Evolutionary conservation across 2,888 invertebrate species (phyloP), one percentile per base, ranked within the genome.

Genomic region (Itoplectis maculator): DNA sequence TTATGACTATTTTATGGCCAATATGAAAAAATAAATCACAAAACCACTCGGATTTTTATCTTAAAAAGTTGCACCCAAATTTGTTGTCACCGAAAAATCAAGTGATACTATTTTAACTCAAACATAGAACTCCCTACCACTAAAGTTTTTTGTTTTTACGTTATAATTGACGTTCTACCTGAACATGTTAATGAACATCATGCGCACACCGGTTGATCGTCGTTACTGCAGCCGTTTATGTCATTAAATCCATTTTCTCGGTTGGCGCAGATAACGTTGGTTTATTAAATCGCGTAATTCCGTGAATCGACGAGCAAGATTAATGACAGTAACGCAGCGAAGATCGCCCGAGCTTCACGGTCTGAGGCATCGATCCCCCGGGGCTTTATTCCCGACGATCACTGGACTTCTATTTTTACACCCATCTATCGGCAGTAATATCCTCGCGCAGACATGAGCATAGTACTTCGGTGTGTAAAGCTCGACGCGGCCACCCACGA

Each of bases 401-500:
- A 78, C 56, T 49, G 73, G 45, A 74, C 29, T 45, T 79, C 75
- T 82, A 82, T 84, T 79, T 82, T 77, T 68, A 80, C 56, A 74
- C 23, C 74, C 49, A 70, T 80, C 73, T 42, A 74, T 82, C 70
- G 69, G 49, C 45, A 66, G 45, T 76, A 66, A 76, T 76, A 72
- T 68, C 65, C 66, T 78, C 66, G 49, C 29, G 70, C 61, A 61
- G 76, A 37, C 68, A 54, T 42, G 70, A 72, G 66, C 9, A 49
- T 37, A 59, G 73, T 23, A 77, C 79, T 69, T 79, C 61, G 61
- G 49, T 79, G 70, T 78, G 79, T 81, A 84, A 84, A 80, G 82
- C 82, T 82, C 61, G 61, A 61, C 61, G 61, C 69, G 54, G 42
- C 74, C 75, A 79, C 11, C 47, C 74, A 51, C 56, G 47, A 69